Base-by-base conservation (phyloP, 2,888 invertebrate genomes). In the Volucella inanis region DNA sequence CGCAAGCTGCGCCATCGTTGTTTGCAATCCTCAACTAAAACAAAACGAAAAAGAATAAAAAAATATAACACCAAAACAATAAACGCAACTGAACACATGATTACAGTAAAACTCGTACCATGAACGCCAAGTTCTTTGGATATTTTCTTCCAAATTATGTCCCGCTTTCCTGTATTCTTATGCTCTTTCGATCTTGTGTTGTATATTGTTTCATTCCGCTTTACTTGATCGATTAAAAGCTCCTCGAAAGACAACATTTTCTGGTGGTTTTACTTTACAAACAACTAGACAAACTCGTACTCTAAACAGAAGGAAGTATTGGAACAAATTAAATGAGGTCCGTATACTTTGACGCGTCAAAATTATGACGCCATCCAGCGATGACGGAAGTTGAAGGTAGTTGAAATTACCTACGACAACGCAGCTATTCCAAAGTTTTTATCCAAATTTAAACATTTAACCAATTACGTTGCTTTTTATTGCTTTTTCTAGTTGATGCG, bases 1-100 rank as follows among this genome's bases (percentile, higher is more conserved):
- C 55, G 55, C 2, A 55, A 31, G 6, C 55, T 55, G 8, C 39
- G 38, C 55, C 55, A 55, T 55, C 55, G 55, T 39, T 55, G 55
- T 9, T 18, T 55, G 4, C 55, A 55, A 2, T 55, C 12, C 3
- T 38, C 38, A 10, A 55, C 55, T 55, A 18, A 12, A 55, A 55
- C 39, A 9, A 10, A 3, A 22, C 2, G 10, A 39, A 31, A 55
- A 9, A 31, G 8, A 39, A 6, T 31, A 31, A 6, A 6, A 6
- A 6, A 31, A 6, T 3, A 31, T 31, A 8, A 22, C 11, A 52
- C 22, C 12, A 18, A 22, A 12, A 3, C 11, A 12, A 4, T 12
- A 31, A 31, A 31, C 31, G 31, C 31, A 31, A 22, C 18, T 22
- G 18, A 15, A 2, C 22, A 52, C 1, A 52, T 14, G 2, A 55